Evolutionary conservation across 2,113 vertebrate species (phyloP), one percentile per base, ranked within the genome.

Genomic region (Brachyistius frenatus): DNA sequence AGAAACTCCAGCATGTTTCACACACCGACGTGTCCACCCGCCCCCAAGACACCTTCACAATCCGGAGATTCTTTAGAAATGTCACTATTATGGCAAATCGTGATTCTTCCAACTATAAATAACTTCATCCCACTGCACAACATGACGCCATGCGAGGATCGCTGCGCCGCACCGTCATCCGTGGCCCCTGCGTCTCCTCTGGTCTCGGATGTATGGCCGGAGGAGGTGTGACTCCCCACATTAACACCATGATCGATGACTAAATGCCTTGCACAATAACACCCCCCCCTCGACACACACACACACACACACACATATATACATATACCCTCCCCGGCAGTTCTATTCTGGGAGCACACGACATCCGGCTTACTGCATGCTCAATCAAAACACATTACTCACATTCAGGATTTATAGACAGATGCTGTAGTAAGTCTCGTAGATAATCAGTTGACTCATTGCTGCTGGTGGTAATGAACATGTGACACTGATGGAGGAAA

Each of bases 331-430:
- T 64, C 16, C 23, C 16, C 3, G 5, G 50, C 62, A 33, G 7
- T 69, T 90, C 86, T 91, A 89, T 91, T 89, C 65, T 80, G 6
- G 77, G 89, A 53, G 39, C 39, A 0, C 66, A 15, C 49, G 0
- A 23, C 76, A 58, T 83, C 80, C 65, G 36, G 50, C 57, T 72
- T 72, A 9, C 39, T 66, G 37, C 88, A 87, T 55, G 80, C 85
- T 76, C 41, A 9, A 86, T 91, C 85, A 83, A 64, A 87, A 83
- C 68, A 39, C 58, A 83, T 90, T 79, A 88, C 79, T 84, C 87
- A 69, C 47, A 76, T 79, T 77, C 76, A 52, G 63, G 30, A 55
- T 52, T 50, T 52, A 63, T 66, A 54, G 44, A 71, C 31, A 63
- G 65, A 76, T 61, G 76, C 71, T 61, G 11, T 71, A 56, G 67